Conservation (phyloP, 2,797 vertebrate genomes). For the Platalea minor region DNA sequence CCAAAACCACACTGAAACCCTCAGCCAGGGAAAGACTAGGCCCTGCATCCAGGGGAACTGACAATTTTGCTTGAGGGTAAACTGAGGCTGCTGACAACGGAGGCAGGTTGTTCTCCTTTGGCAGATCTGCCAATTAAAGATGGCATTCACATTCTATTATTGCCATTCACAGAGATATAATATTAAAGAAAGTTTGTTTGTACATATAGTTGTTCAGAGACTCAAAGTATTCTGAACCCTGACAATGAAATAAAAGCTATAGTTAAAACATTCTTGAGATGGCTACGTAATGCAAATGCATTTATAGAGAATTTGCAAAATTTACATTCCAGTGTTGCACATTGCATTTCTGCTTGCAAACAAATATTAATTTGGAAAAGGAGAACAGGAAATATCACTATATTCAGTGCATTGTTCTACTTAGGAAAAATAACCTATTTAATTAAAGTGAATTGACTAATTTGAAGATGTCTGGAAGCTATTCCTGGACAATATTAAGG, state of each 20-base stretch:
- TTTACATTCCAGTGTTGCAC: neutral
- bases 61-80: neutral
- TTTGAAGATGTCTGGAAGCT: constrained; percentile 3
- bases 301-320: neutral
- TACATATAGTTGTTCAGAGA: neutral
- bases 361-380: neutral
- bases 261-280: neutral
- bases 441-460: constrained; percentile 14
- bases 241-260: neutral
- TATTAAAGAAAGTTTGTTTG: neutral
- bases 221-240: neutral
- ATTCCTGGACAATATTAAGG: constrained; percentile 10
- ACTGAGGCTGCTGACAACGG: neutral
- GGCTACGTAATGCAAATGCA: neutral
- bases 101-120: neutral
- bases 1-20: neutral
- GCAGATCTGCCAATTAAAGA: neutral
- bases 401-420: neutral
- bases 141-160: neutral
- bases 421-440: constrained; percentile 21
- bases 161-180: neutral
- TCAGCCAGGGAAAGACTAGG: neutral
- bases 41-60: neutral
- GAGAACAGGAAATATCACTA: neutral
- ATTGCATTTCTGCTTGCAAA: neutral